Evolutionary conservation across 2,888 invertebrate species (phyloP).

Genomic region (Pyrochroa serraticornis): DNA sequence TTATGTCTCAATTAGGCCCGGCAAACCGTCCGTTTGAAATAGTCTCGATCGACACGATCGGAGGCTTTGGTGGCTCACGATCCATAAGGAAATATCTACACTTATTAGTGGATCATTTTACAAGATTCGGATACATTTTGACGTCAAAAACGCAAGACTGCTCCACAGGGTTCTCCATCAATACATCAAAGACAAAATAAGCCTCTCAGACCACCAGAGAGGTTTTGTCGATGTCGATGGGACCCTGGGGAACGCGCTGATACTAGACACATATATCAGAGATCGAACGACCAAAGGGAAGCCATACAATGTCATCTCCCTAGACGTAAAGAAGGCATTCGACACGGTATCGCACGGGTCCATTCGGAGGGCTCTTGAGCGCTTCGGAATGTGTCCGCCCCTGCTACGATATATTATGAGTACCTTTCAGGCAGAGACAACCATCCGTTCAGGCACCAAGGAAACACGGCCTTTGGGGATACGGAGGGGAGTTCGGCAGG

Average conservation of each 20-base stretch:
- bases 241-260: conserved; percentile 48
- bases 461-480: conserved; percentile 27
- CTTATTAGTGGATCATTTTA: no score
- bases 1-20: no score
- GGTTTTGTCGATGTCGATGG: no score
- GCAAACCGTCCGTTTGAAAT: no score
- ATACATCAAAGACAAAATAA: not conserved
- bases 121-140: no score
- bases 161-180: conserved; percentile 32
- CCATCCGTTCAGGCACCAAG: conserved; percentile 19
- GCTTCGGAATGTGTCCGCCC: conserved; percentile 17
- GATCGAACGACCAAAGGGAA: not conserved
- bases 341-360: no score
- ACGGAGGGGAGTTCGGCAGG: conserved; percentile 51
- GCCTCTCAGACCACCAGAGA: conserved; percentile 33
- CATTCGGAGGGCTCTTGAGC: conserved; percentile 22
- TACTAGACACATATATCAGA: conserved; percentile 36
- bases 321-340: conserved; percentile 35
- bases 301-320: conserved; percentile 20
- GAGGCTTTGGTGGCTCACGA: no score
- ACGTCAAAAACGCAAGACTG: no score
- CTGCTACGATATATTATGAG: not conserved
- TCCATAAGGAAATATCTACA: no score
- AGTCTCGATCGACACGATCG: no score
- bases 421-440: no score